These are phyloP conservation scores for Cydia fagiglandana DNA, from an alignment of 1,140 invertebrate species.

Conservation along the genomic window DNA sequence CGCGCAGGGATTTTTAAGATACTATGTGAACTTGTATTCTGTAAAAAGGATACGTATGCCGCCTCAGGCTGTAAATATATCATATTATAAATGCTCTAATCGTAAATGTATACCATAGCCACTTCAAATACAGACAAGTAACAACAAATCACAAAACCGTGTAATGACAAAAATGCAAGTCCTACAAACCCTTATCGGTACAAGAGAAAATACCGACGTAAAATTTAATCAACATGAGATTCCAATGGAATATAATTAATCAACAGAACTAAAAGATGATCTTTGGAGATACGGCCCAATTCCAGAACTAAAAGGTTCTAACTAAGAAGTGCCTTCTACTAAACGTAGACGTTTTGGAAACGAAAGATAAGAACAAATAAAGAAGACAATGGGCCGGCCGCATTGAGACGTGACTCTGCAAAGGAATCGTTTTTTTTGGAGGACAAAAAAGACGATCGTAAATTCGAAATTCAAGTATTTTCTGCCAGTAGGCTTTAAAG, in stretches of 20 bases:
- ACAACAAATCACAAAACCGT: conserved; percentile 2
- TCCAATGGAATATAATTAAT: conserved; percentile 21
- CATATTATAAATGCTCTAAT: too few species aligned
- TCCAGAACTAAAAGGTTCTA: not conserved
- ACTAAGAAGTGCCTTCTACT: not conserved
- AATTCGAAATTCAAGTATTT: conserved; percentile 7
- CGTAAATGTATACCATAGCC: too few species aligned
- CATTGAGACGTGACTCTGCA: conserved; percentile 26
- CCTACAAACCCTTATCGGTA: conserved; percentile 1
- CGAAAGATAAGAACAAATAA: conserved; percentile 19
- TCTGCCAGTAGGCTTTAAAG: not conserved
- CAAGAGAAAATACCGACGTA: conserved; percentile 24
- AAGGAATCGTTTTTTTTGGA: not conserved
- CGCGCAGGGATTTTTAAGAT: too few species aligned
- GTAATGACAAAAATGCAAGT: not conserved
- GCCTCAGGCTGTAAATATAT: too few species aligned
- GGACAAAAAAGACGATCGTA: conserved; percentile 8
- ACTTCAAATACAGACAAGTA: not conserved
- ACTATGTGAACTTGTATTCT: too few species aligned
- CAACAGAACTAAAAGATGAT: conserved; percentile 21
- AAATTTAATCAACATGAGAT: conserved; percentile 28
- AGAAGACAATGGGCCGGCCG: conserved; percentile 26
- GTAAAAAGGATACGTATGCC: too few species aligned
- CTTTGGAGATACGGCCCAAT: not conserved
- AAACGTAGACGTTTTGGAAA: not conserved